phyloP scores from a whole-genome alignment of 2,113 vertebrate genomes.

The Orientallactaga bullata region DNA sequence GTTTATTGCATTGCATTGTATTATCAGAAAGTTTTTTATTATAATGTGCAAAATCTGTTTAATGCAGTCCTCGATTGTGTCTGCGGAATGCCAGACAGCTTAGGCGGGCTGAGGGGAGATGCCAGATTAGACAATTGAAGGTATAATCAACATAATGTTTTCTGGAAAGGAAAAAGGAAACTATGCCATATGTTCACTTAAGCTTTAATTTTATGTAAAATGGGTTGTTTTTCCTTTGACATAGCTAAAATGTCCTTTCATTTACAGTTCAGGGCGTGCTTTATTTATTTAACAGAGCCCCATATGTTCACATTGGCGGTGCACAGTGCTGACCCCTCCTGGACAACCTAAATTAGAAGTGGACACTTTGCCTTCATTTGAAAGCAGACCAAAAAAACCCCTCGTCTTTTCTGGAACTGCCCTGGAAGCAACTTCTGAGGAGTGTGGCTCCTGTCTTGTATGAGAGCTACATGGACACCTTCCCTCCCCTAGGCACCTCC shows the following conservation, averaged over 20 bases:
- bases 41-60: constrained; percentile 91
- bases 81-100: constrained; percentile 87
- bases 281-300: constrained; percentile 85
- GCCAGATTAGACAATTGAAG: constrained; percentile 93
- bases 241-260: constrained; percentile 89
- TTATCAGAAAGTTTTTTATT: constrained; percentile 92
- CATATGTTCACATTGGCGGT: constrained; percentile 80
- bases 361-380: not conserved
- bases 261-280: constrained; percentile 88
- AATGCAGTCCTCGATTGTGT: constrained; percentile 87
- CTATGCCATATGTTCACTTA: constrained; percentile 93
- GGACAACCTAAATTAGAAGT: constrained; percentile 57
- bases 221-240: constrained; percentile 89
- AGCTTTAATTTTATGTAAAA: constrained; percentile 92
- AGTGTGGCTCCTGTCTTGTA: not conserved
- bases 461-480: not conserved
- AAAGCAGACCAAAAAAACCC: not conserved
- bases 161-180: constrained; percentile 92
- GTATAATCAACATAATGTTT: constrained; percentile 93
- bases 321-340: constrained; percentile 85
- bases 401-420: not conserved
- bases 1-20: constrained; percentile 90
- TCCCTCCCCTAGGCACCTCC: not conserved
- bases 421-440: not conserved
- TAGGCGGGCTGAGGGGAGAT: constrained; percentile 85